phyloP scores from a whole-genome alignment of 2,888 invertebrate genomes.

The Nezara viridula region DNA sequence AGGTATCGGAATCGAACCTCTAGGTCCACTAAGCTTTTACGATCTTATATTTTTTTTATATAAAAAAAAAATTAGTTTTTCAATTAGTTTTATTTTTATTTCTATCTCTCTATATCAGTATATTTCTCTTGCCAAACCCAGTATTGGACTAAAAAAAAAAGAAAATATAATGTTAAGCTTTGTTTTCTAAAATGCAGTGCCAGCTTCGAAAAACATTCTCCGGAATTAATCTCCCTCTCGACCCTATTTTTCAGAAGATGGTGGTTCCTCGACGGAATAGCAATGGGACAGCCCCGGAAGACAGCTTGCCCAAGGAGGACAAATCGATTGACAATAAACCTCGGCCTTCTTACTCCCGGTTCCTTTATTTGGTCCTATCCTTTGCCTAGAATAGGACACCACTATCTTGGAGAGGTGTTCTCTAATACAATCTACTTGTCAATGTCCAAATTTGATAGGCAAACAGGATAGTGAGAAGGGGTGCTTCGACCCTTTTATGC shows the following conservation, averaged over 20 bases:
- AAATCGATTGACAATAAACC: conserved; percentile 10
- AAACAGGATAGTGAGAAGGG: neutral
- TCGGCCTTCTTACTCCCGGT: neutral
- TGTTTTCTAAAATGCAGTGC: neutral
- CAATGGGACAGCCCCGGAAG: conserved; percentile 12
- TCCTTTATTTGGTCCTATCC: neutral
- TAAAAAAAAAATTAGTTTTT: no score
- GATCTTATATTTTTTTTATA: no score
- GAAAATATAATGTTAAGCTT: no score
- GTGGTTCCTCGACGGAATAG: neutral
- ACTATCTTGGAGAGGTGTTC: neutral
- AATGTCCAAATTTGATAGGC: neutral
- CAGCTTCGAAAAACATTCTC: neutral
- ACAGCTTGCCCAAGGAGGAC: neutral
- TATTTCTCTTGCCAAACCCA: no score
- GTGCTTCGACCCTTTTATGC: neutral
- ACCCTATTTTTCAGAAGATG: neutral
- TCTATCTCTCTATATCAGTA: no score
- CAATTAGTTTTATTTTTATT: no score
- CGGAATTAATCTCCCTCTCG: neutral
- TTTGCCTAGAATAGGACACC: neutral
- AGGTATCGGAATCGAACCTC: no score
- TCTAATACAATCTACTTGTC: neutral
- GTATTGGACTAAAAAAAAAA: no score
- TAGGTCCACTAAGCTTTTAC: no score